Evolutionary conservation across 1,140 invertebrate species (phyloP), one percentile per base, ranked within the genome.

Genomic region (Amyelois transitella): DNA sequence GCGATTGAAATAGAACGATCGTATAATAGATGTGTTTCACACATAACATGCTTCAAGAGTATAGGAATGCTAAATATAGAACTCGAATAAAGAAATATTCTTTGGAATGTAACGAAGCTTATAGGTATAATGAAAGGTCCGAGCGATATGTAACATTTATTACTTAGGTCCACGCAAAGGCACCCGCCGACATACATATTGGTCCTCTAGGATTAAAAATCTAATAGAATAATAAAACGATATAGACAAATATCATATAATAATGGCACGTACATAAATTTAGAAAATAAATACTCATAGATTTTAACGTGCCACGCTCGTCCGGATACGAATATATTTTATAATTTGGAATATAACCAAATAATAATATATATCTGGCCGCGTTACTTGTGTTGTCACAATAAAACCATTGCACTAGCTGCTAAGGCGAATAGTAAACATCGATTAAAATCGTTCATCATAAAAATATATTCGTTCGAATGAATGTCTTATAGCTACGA

Each of bases 41-140:
- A 77, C 66, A 67, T 69, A 64, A 56, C 57, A 71, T 65, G 68
- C 60, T 49, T 53, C 61, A 43, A 69, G 52, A 67, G 67, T 44
- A 66, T 69, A 77, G 81, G 81, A 84, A 84, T 85, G 77, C 65
- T 64, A 60, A 66, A 64, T 65, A 62, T 69, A 72, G 55, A 68
- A 69, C 65, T 67, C 70, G 55, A 65, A 71, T 69, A 70, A 69
- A 68, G 60, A 71, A 51, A 72, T 77, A 74, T 78, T 83, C 76
- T 84, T 86, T 86, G 83, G 83, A 86, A 86, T 86, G 81, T 86
- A 71, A 75, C 69, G 83, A 86, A 86, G 80, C 64, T 79, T 73
- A 48, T 62, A 66, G 43, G 43, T 55, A 55, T 51, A 60, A 60
- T 58, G 58, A 66, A 47, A 48, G 53, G 55, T 58, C 55, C 43